Evolutionary conservation across 2,888 invertebrate species (phyloP).

Genomic region (Zaprionus lineosus): DNA sequence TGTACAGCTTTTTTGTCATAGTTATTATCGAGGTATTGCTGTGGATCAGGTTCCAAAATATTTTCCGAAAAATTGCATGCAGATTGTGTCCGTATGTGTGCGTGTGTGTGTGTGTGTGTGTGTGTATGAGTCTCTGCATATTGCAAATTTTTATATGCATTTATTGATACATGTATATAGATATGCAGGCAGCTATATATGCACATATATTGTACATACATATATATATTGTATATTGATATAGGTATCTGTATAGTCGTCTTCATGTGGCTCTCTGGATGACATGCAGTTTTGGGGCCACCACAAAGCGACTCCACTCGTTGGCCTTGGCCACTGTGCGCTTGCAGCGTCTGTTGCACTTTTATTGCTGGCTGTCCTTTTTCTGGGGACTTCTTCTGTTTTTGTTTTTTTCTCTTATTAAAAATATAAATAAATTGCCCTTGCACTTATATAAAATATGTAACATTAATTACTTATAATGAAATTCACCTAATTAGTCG

Average conservation of each 20-base stretch:
- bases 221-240: background rate
- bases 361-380: slow-evolving; percentile 48
- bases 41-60: slow-evolving; percentile 63
- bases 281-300: slow-evolving; percentile 70
- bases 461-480: slow-evolving; percentile 40
- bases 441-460: slow-evolving; percentile 38
- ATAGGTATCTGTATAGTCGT: background rate
- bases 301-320: slow-evolving; percentile 44
- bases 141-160: no score
- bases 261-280: slow-evolving; percentile 42
- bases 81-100: slow-evolving; percentile 14
- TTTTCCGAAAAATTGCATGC: slow-evolving; percentile 45
- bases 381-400: slow-evolving; percentile 37
- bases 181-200: no score
- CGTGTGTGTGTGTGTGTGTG: no score
- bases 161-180: no score
- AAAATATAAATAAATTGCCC: slow-evolving; percentile 46
- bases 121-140: no score
- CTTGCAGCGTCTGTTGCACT: slow-evolving; percentile 18
- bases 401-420: slow-evolving; percentile 19
- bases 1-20: slow-evolving; percentile 49
- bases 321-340: slow-evolving; percentile 61
- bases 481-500: slow-evolving; percentile 26
- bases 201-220: background rate
- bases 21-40: slow-evolving; percentile 22